These are phyloP conservation scores for Sarcophilus harrisii DNA, from an alignment of 2,797 vertebrate genomes.

Conservation along the genomic window DNA sequence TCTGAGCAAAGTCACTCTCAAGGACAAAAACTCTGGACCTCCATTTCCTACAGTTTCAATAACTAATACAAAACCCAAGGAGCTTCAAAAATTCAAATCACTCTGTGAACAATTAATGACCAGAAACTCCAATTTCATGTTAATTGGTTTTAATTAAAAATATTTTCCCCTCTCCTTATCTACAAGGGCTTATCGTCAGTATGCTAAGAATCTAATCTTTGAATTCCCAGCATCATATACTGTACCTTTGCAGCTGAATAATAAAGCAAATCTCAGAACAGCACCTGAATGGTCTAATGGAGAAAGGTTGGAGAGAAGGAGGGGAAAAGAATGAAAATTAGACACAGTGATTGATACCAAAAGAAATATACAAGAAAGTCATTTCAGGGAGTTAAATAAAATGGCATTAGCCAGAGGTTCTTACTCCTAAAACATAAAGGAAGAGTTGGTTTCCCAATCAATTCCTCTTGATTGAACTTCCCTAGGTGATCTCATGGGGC, in stretches of 20 bases:
- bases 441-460: not conserved
- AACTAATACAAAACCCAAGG: slow-evolving; percentile 49
- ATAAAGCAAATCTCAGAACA: slow-evolving; percentile 31
- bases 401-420: slow-evolving; percentile 25
- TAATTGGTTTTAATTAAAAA: slow-evolving; percentile 77
- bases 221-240: slow-evolving; percentile 37
- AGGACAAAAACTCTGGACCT: slow-evolving; percentile 5
- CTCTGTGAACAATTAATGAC: slow-evolving; percentile 64
- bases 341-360: not conserved
- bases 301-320: not conserved
- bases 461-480: not conserved
- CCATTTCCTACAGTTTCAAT: slow-evolving; percentile 17
- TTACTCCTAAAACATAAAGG: slow-evolving; percentile 1
- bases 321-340: not conserved
- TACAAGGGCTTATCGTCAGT: slow-evolving; percentile 51
- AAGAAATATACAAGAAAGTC: not conserved
- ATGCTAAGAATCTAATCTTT: slow-evolving; percentile 34
- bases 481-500: slow-evolving; percentile 10
- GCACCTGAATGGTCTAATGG: not conserved
- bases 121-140: slow-evolving; percentile 65
- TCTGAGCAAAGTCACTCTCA: slow-evolving; percentile 61
- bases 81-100: slow-evolving; percentile 56
- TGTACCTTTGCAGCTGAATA: slow-evolving; percentile 45
- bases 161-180: slow-evolving; percentile 54
- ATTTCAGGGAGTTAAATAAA: slow-evolving; percentile 28